Conservation (phyloP, 2,797 vertebrate genomes). For the Thalassophryne amazonica region DNA sequence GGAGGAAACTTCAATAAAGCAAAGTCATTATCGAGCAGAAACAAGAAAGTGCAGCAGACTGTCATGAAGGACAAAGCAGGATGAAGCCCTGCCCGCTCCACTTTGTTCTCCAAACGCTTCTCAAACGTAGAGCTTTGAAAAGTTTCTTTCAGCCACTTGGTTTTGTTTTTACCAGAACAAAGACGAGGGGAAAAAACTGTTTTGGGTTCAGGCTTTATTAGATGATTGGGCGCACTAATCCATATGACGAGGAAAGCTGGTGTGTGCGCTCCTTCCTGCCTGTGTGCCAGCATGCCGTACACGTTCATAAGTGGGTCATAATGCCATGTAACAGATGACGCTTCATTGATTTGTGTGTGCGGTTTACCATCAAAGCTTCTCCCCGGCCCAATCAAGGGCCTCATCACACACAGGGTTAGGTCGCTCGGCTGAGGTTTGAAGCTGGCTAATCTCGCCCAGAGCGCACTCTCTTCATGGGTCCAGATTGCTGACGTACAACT, state of each 20-base stretch:
- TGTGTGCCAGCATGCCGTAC: background rate
- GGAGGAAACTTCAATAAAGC: constrained; percentile 47
- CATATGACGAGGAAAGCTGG: constrained; percentile 12
- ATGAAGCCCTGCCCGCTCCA: constrained; percentile 22
- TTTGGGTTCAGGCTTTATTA: constrained; percentile 43
- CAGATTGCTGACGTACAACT: constrained; percentile 41
- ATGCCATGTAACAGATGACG: constrained; percentile 2
- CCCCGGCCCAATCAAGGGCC: constrained; percentile 19
- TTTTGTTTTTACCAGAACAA: constrained; percentile 27
- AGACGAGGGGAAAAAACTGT: constrained; percentile 17
- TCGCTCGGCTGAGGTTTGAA: constrained; percentile 48
- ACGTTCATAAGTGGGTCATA: constrained; percentile 14
- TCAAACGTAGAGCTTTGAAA: constrained; percentile 39
- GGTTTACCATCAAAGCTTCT: constrained; percentile 36
- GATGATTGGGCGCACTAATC: constrained; percentile 24
- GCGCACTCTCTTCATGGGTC: constrained; percentile 35
- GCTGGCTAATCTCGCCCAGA: constrained; percentile 58
- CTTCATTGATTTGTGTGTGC: background rate
- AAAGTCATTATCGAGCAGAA: constrained; percentile 53
- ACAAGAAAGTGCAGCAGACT: constrained; percentile 28
- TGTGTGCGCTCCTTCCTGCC: background rate
- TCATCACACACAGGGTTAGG: constrained; percentile 33
- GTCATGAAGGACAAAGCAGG: constrained; percentile 53
- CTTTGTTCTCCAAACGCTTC: constrained; percentile 43
- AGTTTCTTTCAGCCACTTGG: constrained; percentile 11